These are phyloP conservation scores for Germaria angustata DNA, from an alignment of 2,888 invertebrate genomes.

Conservation along the genomic window DNA sequence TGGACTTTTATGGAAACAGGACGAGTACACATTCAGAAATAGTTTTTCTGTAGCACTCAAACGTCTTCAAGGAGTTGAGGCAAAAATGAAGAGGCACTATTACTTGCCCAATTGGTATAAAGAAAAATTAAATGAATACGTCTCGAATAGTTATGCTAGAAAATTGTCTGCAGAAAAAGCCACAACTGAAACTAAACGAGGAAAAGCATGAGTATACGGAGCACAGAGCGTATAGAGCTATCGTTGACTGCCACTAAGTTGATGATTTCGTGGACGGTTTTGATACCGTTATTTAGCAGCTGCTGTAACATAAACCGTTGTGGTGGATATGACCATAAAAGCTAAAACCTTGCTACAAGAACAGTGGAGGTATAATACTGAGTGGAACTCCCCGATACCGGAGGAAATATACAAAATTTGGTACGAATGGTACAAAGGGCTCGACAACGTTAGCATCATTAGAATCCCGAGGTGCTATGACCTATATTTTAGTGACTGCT, in stretches of 20 bases:
- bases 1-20: slow-evolving; percentile 39
- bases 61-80: slow-evolving; percentile 33
- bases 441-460: no score
- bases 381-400: neutral
- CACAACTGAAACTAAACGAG: neutral
- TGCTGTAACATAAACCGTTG: neutral
- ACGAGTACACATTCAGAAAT: no score
- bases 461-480: neutral
- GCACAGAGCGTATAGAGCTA: neutral
- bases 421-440: neutral
- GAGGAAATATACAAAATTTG: neutral
- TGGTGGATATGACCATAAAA: no score
- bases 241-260: slow-evolving; percentile 51
- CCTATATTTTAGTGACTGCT: neutral
- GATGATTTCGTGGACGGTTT: slow-evolving; percentile 61
- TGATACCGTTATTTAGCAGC: slow-evolving; percentile 36
- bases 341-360: neutral
- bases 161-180: slow-evolving; percentile 17
- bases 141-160: slow-evolving; percentile 20
- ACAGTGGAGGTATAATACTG: neutral
- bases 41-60: slow-evolving; percentile 43
- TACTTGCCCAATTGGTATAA: slow-evolving; percentile 27
- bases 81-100: slow-evolving; percentile 36
- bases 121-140: no score
- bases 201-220: neutral